Base-by-base conservation (phyloP, 2,797 vertebrate species). In the Rhinella marina region DNA sequence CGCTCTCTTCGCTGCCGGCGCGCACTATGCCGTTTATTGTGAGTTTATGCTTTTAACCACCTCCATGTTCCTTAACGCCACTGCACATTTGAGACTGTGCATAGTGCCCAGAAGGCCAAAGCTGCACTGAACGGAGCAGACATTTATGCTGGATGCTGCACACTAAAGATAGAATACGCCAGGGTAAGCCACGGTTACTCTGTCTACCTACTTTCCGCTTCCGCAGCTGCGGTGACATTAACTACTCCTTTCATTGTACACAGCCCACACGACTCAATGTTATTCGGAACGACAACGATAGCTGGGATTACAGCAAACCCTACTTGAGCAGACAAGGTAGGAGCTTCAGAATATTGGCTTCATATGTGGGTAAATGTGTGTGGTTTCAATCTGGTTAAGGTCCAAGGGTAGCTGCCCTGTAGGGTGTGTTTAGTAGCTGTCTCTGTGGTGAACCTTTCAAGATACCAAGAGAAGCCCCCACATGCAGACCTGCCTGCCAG, bases 241-340 rank as follows among this genome's bases (percentile, higher is more conserved):
- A 88, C 62, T 52, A 16, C n/a, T 88, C 90, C 91, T 90, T 92
- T 96, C 91, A 90, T 79, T 96, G 92, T 95, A 90, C 93, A 95
- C 96, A 99, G 98, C 98, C 98, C 80, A 97, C 98, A 76, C 97
- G 98, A 90, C 97, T 99, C 90, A 99, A 99, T 90, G 98, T 99
- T 90, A 98, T 98, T 92, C 97, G 97, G 94, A 99, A 99, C 27
- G 97, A 99, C 94, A 99, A 97, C 81, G 98, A 99, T 93, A 99
- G 97, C 93, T 99, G 98, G 98, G 98, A 99, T 95, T 99, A 99
- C 96, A 99, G 98, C 89, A 99, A 99, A 93, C 98, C 98, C 0
- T 98, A 98, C 93, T 94, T 99, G 93, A 96, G 96, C 93, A 95
- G 97, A 92, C 94, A 96, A 97, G 98, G 98, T 99, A 97, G 95